Percentiles rank a stretch among this genome's conserved stretches.
phyloP scores from a whole-genome alignment of 2,113 vertebrate species.

The Peromyscus maniculatus region DNA sequence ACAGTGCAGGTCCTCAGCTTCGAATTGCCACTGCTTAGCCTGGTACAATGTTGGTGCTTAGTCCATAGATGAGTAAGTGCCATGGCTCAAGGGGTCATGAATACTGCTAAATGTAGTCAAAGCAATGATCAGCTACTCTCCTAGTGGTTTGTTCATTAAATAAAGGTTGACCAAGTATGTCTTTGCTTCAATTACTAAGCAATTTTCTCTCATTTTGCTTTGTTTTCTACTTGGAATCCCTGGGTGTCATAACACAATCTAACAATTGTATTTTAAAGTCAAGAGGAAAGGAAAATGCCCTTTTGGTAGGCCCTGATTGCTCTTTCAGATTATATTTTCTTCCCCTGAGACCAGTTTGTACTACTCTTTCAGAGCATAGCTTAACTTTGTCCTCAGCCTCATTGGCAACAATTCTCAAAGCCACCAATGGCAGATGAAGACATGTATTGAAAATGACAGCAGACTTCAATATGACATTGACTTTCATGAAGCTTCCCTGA shows the following conservation, averaged over 20 bases:
- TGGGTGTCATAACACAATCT: neutral
- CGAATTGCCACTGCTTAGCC: neutral
- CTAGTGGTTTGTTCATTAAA: neutral
- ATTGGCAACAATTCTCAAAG: constrained; percentile 75
- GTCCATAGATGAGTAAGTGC: neutral
- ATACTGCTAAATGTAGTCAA: neutral
- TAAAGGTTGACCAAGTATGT: neutral
- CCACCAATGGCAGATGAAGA: constrained; percentile 68
- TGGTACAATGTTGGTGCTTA: neutral
- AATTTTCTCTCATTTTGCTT: neutral
- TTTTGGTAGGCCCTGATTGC: constrained; percentile 14
- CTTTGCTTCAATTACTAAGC: constrained; percentile 10
- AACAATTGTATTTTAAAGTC: neutral
- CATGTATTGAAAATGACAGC: constrained; percentile 82
- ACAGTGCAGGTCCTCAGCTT: neutral
- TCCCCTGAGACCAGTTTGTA: constrained; percentile 4
- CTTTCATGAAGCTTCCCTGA: constrained; percentile 75
- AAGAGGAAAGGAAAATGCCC: constrained; percentile 32
- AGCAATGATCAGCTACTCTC: neutral
- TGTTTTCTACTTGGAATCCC: constrained; percentile 36
- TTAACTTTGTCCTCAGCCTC: constrained; percentile 3
- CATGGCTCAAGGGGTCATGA: neutral
- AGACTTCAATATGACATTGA: constrained; percentile 81
- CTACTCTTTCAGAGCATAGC: neutral
- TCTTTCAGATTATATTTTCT: constrained; percentile 52